phyloP scores from a whole-genome alignment of 2,888 invertebrate genomes.

The Parnassius mnemosyne region DNA sequence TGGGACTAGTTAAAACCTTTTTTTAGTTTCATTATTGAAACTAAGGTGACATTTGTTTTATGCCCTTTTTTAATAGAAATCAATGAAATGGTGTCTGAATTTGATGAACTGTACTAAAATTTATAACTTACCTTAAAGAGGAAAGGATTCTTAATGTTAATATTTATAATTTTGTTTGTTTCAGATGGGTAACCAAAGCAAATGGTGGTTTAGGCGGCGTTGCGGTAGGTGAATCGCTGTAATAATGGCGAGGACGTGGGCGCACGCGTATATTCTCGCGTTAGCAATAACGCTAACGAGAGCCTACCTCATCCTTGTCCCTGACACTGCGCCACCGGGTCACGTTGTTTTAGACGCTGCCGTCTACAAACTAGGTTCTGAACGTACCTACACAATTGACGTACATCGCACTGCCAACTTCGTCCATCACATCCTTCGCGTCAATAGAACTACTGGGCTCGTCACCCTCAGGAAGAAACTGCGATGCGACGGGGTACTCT shows the following conservation, averaged over 20 bases:
- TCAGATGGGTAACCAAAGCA: slow-evolving; percentile 58
- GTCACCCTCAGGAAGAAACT: slow-evolving; percentile 86
- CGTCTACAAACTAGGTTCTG: slow-evolving; percentile 89
- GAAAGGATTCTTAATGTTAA: no score
- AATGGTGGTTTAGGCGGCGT: slow-evolving; percentile 61
- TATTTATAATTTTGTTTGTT: slow-evolving; percentile 35
- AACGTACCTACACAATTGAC: slow-evolving; percentile 89
- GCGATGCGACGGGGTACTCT: slow-evolving; percentile 89
- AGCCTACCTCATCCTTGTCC: slow-evolving; percentile 81
- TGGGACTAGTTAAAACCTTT: no score
- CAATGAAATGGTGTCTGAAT: no score
- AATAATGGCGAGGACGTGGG: slow-evolving; percentile 53
- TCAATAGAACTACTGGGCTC: slow-evolving; percentile 87
- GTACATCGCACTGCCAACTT: slow-evolving; percentile 90
- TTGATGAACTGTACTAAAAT: no score
- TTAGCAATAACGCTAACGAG: slow-evolving; percentile 53
- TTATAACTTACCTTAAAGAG: no score
- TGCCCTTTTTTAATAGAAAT: no score
- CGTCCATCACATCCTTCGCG: slow-evolving; percentile 88
- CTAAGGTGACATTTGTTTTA: no score
- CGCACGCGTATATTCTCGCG: slow-evolving; percentile 51
- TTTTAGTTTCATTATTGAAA: no score
- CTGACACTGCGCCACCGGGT: slow-evolving; percentile 82
- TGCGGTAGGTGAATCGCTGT: slow-evolving; percentile 63
- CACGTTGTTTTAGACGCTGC: slow-evolving; percentile 88